Evolutionary conservation across 1,140 invertebrate genomes (phyloP).

Genomic region (Acromyrmex echinatior): DNA sequence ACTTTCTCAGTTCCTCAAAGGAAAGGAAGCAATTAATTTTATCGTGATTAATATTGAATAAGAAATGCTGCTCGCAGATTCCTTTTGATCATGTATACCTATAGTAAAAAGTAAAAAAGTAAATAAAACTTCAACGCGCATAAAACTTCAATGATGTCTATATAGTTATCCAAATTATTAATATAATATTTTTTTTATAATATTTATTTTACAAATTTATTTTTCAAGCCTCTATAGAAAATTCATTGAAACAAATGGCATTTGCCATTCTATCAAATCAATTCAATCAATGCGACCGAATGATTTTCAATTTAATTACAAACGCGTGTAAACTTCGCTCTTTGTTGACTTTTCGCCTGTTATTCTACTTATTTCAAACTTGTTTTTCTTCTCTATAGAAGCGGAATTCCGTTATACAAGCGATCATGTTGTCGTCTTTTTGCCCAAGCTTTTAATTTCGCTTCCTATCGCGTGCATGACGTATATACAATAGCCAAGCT

Average conservation of each 20-base stretch:
- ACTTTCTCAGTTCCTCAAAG: too few relatives aligned
- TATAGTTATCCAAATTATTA: background rate
- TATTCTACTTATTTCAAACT: slow-evolving; percentile 7
- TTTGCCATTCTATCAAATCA: background rate
- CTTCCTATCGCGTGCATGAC: background rate
- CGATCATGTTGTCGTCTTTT: background rate
- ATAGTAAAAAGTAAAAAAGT: too few relatives aligned
- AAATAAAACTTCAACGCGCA: too few relatives aligned
- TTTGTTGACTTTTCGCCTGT: background rate
- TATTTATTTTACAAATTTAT: background rate
- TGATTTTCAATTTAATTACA: slow-evolving; percentile 10
- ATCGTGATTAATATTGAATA: background rate
- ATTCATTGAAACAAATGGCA: background rate
- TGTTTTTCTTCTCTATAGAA: background rate
- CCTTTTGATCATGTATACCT: too few relatives aligned
- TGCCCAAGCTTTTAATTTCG: slow-evolving; percentile 6
- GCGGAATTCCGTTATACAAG: background rate
- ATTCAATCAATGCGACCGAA: background rate
- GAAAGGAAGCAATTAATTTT: too few relatives aligned
- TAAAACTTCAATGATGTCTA: too few relatives aligned
- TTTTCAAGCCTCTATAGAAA: background rate
- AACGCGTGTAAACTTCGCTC: background rate
- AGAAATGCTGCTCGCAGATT: too few relatives aligned
- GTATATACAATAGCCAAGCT: background rate
- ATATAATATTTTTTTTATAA: background rate